A percentile compares a stretch with the other conserved stretches of the same genome.
Evolutionary conservation across 2,888 invertebrate species (phyloP).

Genomic region (Cabera pusaria): DNA sequence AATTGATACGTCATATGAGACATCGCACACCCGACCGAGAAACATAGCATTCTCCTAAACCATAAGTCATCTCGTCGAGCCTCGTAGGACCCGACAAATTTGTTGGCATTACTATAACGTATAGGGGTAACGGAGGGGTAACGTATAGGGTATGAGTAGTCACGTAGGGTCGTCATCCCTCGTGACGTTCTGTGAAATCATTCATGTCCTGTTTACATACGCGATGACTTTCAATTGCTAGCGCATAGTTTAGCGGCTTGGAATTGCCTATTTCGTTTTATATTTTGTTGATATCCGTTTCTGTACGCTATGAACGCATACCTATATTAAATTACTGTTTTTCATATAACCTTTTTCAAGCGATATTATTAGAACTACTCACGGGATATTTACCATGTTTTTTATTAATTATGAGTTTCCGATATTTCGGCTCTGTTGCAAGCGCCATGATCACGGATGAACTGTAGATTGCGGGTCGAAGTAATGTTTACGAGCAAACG

Average conservation of each 20-base stretch:
- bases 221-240: conserved; percentile 49
- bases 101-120: conserved; percentile 55
- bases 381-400: no score
- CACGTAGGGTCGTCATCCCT: conserved; percentile 33
- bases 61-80: conserved; percentile 43
- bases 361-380: no score
- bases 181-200: conserved; percentile 48
- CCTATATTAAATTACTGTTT: no score
- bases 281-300: no score
- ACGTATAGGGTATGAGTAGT: conserved; percentile 15
- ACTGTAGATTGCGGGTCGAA: no score
- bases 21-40: conserved; percentile 27
- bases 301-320: no score
- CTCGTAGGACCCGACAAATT: conserved; percentile 55
- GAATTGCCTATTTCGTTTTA: conserved; percentile 31
- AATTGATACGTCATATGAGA: conserved; percentile 15
- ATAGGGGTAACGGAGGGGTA: conserved; percentile 25
- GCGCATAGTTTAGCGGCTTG: conserved; percentile 37
- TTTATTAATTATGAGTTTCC: no score
- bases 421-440: no score
- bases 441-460: no score
- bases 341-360: no score
- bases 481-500: no score
- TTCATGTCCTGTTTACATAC: conserved; percentile 51
- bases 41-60: conserved; percentile 34